Base-by-base conservation (phyloP, 2,888 invertebrate species). In the Sylvicola fuscatus region DNA sequence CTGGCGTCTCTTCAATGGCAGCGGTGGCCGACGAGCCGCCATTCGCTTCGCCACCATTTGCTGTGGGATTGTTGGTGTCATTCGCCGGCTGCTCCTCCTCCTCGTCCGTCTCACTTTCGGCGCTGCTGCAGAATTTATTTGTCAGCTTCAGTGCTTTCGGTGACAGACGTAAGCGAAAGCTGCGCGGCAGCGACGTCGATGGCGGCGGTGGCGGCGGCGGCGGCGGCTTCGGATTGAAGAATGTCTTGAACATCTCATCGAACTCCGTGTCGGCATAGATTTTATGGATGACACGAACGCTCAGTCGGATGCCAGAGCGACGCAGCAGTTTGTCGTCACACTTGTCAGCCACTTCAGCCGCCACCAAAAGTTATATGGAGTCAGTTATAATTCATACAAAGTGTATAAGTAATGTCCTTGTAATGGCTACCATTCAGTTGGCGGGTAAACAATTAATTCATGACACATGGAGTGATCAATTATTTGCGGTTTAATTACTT, bases 241-340 rank as follows among this genome's bases (percentile, higher is more conserved):
- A 12, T 12, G 29, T 33, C 7, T 17, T 16, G 33, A 14, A 7
- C 6, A 27, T 16, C 10, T 37, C 33, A 16, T 17, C 28, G 8
- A 34, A 27, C 34, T 14, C 15, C 27, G 21, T 31, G 34, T 47
- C 45, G 13, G 44, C 37, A 29, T 44, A 42, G 36, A 46, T 44
- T 40, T 45, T 70, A 47, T 81, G 81, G 11, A 80, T 67, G 36
- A 83, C 78, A 7, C 81, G 61, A 43, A 84, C 78, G 32, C 81
- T 80, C 75, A 84, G 79, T 33, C 77, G 68, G 15, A 84, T 79
- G 7, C 73, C 72, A 40, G 73, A 72, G 38, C 78, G 68, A 26
- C 77, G 66, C 28, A 78, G 75, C 12, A 78, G 62, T 53, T 79
- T 80, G 50, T 82, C 81, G 46, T 83, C 82, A 0, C 72, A 68